Percentiles rank a stretch among this genome's conserved stretches.
phyloP scores from a whole-genome alignment of 2,797 vertebrate genomes.

The Crenuchus spilurus region DNA sequence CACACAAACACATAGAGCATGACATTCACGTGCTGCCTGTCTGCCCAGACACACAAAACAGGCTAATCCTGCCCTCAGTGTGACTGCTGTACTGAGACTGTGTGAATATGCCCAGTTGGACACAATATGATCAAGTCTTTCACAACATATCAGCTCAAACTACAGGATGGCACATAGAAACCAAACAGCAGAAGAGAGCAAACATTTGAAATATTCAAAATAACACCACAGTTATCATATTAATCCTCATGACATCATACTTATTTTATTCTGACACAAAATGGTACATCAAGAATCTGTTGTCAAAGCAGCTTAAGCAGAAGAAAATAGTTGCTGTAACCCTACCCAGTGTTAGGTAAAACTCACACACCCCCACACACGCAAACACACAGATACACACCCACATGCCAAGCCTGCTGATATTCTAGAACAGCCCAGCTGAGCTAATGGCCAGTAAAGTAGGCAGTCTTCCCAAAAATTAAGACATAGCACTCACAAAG shows the following conservation, averaged over 20 bases:
- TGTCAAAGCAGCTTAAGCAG: not conserved
- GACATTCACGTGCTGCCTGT: slow-evolving; percentile 55
- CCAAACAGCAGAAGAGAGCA: not conserved
- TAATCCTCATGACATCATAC: not conserved
- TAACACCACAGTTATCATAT: not conserved
- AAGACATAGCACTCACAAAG: slow-evolving; percentile 14
- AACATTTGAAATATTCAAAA: not conserved
- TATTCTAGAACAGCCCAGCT: not conserved
- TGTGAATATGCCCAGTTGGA: not conserved
- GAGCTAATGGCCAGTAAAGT: not conserved
- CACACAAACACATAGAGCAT: slow-evolving; percentile 42
- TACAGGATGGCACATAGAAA: not conserved
- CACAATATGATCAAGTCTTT: not conserved
- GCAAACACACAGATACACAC: not conserved
- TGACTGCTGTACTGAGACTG: not conserved
- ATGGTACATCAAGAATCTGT: slow-evolving; percentile 17
- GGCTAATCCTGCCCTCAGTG: slow-evolving; percentile 64
- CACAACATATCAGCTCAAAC: not conserved
- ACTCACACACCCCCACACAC: not conserved
- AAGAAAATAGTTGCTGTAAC: slow-evolving; percentile 19
- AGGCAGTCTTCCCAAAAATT: not conserved
- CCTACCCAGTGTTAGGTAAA: slow-evolving; percentile 8
- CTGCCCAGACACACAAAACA: slow-evolving; percentile 51
- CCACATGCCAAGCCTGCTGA: not conserved
- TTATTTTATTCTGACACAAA: not conserved